These are phyloP conservation scores for Myiotriccus ornatus DNA, from an alignment of 2,797 vertebrate species.

Conservation along the genomic window DNA sequence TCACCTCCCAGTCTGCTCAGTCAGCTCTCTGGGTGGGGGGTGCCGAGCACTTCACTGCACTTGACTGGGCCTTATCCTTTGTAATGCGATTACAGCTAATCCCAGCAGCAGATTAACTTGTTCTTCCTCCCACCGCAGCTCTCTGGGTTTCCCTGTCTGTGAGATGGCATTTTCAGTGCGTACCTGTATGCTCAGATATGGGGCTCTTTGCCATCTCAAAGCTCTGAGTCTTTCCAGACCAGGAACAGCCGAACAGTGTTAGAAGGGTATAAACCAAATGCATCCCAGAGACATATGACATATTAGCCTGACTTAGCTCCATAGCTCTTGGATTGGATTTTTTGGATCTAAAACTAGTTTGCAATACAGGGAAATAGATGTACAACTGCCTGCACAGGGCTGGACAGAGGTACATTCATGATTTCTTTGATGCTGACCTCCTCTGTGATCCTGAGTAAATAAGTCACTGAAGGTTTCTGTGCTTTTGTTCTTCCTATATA, in stretches of 20 bases:
- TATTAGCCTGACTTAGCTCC: neutral
- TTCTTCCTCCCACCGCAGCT: neutral
- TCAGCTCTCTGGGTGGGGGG: neutral
- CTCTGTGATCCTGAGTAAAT: neutral
- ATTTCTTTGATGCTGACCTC: neutral
- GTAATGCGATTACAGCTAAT: neutral
- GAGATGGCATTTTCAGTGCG: neutral
- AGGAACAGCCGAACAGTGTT: neutral
- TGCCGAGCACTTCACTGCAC: neutral
- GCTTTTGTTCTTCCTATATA: neutral
- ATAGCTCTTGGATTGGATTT: neutral
- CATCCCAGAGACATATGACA: neutral
- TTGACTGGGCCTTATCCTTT: neutral
- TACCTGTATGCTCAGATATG: accelerated
- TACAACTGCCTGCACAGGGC: neutral
- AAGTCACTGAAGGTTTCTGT: neutral
- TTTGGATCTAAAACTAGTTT: neutral
- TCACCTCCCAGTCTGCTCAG: neutral
- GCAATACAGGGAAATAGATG: neutral
- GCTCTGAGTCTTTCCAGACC: neutral
- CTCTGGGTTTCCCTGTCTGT: neutral
- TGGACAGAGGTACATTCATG: neutral
- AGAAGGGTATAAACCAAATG: neutral
- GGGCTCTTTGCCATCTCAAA: neutral
- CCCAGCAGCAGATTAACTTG: neutral